Base-by-base conservation (phyloP, 2,113 vertebrate species). In the Centropus bengalensis region DNA sequence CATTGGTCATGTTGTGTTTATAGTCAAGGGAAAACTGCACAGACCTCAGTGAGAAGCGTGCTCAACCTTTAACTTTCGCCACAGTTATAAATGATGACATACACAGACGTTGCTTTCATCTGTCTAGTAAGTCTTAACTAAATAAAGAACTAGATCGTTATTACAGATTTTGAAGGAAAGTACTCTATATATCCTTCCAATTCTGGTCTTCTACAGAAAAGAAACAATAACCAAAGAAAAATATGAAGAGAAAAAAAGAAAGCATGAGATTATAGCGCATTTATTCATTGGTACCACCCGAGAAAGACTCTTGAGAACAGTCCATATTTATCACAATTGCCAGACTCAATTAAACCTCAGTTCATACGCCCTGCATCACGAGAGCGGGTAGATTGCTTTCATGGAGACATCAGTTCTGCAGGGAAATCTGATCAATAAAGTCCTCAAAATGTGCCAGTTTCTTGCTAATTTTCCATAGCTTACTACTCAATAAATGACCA, bases 381-480 rank as follows among this genome's bases (percentile, higher is more conserved):
- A 83, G n/a, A 88, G 68, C 16, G 86, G 68, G 60, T 68, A 81
- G 70, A 68, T 58, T 51, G 36, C 49, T 84, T 91, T 88, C 62
- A 83, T 19, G 54, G 20, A 88, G 36, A 81, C 94, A 49, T 83
- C 49, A 23, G 73, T 42, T 86, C 93, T 54, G 30, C 20, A 66
- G 80, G 75, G 73, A 94, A 90, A 90, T 58, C 1, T 0, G 68
- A 88, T 91, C 82, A 89, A 86, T 88, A 89, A 83, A 88, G 51
- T 38, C 45, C 69, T 71, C 74, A 49, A 80, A 91, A 83, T 0
- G 2, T 5, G 26, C 23, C 75, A 30, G 44, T 63, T 86, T 47
- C 77, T 77, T 36, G 54, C 73, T 93, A 62, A 91, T 93, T 92
- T 94, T 91, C 44, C 69, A 38, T 32, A 89, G 60, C 55, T 89